These are phyloP conservation scores for Calyptommatus sinebrachiatus DNA, from an alignment of 2,113 vertebrate genomes.

Conservation along the genomic window DNA sequence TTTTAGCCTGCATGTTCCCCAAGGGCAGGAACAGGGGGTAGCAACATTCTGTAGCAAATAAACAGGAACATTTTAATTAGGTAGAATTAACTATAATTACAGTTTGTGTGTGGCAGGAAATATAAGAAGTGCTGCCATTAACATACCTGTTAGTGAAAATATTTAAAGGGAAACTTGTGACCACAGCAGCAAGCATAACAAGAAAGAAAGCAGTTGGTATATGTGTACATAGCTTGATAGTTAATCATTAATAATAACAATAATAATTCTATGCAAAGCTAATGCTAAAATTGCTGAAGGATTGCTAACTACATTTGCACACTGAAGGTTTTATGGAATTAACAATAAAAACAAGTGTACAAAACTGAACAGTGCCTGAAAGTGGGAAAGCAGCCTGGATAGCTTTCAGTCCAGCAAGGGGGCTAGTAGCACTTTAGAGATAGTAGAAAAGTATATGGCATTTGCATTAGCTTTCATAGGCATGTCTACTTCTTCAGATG, in stretches of 20 bases:
- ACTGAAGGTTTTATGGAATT: not conserved
- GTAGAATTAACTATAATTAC: constrained; percentile 11
- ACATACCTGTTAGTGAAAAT: not conserved
- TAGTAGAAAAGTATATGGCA: too few species aligned
- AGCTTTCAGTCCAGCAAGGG: too few species aligned
- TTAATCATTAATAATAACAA: too few species aligned
- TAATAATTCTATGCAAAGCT: too few species aligned
- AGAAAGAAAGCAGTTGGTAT: not conserved
- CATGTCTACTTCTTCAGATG: too few species aligned
- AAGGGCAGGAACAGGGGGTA: not conserved
- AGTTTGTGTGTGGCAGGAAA: not conserved
- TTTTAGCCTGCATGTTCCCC: not conserved
- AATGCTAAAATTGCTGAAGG: too few species aligned
- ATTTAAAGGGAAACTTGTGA: not conserved
- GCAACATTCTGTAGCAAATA: constrained; percentile 6
- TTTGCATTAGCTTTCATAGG: too few species aligned
- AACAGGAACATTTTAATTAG: constrained; percentile 20
- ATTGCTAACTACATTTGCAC: too few species aligned
- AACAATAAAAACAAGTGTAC: not conserved
- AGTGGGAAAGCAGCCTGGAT: too few species aligned
- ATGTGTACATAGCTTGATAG: too few species aligned
- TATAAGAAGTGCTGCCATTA: constrained; percentile 2
- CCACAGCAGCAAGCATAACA: not conserved
- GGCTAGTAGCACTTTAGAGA: too few species aligned
- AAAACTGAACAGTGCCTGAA: too few species aligned